Base-by-base conservation (phyloP, 1,140 invertebrate species). In the Papilio dardanus region DNA sequence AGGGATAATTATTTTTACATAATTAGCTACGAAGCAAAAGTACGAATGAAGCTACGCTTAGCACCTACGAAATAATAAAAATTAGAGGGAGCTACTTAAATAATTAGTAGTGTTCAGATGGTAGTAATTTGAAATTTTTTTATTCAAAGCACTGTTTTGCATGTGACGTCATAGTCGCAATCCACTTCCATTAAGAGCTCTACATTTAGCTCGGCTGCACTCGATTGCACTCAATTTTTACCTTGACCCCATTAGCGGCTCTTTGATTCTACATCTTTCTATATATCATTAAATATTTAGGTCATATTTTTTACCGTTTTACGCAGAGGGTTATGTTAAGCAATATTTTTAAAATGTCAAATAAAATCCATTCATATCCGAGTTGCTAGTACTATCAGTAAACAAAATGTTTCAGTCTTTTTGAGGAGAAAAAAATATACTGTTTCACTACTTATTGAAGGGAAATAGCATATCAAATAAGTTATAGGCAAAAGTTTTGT, bases 221-320 rank as follows among this genome's bases (percentile, higher is more conserved):
- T 62, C 4, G 54, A 62, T 62, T 62, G 54, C 54, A 28, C 54
- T 62, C 24, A 12, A 62, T 4, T 28, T 62, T 28, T 62, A 28
- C 54, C 54, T 62, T 62, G 54, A 62, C 54, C 24, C 54, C 24
- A 62, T 62, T 30, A 62, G 24, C 12, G 54, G 5, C 24, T 62
- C 24, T 62, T 62, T 24, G 3, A 62, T 10, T 62, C 24, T 62
- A 28, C 54, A 58, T 62, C 54, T 28, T 28, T 62, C 14, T 0
- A 62, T 16, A 30, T 58, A n/a, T 46, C 2, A 46, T 19, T 50
- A 37, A 10, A 37, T 37, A 37, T 37, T 50, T 46, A n/a, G 42
- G 42, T 58, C 50, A 54, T 28, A 62, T 28, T 62, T 50, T n/a
- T 50, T 28, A 62, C 8, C 12, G 21, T 8, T 62, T 30, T 3